Evolutionary conservation across 2,888 invertebrate genomes (phyloP).

Genomic region (Campoplex nolae): DNA sequence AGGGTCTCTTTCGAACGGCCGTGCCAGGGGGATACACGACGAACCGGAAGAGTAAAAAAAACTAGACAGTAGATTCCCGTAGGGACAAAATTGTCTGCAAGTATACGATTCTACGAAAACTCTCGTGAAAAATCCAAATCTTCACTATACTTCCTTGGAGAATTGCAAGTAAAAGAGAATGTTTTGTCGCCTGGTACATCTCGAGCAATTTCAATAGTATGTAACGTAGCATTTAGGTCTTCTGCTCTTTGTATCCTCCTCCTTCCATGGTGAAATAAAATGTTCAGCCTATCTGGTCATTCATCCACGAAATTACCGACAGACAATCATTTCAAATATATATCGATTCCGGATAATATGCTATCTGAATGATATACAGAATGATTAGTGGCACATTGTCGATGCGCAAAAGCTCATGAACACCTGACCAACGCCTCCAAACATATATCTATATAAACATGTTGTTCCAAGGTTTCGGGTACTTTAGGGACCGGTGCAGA

Average conservation of each 20-base stretch:
- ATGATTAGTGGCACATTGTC: slow-evolving; percentile 36
- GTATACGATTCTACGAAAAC: background rate
- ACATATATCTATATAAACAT: slow-evolving; percentile 3
- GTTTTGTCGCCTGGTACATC: background rate
- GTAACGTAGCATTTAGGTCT: background rate
- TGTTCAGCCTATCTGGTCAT: background rate
- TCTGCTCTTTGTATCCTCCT: background rate
- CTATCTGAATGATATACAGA: slow-evolving; percentile 34
- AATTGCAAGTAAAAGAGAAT: slow-evolving; percentile 23
- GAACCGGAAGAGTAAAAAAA: slow-evolving; percentile 12
- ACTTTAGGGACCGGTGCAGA: slow-evolving; percentile 44
- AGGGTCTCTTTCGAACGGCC: slow-evolving; percentile 29
- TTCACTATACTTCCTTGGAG: slow-evolving; percentile 27
- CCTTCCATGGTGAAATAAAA: background rate
- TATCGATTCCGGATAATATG: slow-evolving; percentile 15
- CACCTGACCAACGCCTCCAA: slow-evolving; percentile 47
- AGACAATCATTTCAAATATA: slow-evolving; percentile 20
- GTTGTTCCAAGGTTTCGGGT: slow-evolving; percentile 35
- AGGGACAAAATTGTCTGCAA: slow-evolving; percentile 43
- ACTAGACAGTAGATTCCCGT: slow-evolving; percentile 36
- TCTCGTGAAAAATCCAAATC: slow-evolving; percentile 36
- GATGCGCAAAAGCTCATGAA: slow-evolving; percentile 24
- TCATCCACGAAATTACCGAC: slow-evolving; percentile 24
- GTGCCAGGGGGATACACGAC: slow-evolving; percentile 31
- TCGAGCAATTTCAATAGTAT: background rate